Percentiles rank a stretch among this genome's conserved stretches.
Conservation (phyloP, 2,113 vertebrate species). For the Poecile atricapillus region DNA sequence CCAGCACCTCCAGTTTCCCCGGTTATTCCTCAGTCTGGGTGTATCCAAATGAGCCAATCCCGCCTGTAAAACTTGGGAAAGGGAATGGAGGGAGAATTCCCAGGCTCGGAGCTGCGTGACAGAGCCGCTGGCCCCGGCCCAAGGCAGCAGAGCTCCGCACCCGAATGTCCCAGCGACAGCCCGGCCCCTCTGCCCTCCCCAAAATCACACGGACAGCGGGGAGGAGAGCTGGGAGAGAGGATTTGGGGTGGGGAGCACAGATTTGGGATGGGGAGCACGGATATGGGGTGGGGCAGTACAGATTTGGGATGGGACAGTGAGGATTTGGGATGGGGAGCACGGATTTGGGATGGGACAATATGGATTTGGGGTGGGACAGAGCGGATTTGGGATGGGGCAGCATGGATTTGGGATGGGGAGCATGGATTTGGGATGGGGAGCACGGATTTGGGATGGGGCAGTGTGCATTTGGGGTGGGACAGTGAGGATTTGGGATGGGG, state of each 20-base stretch:
- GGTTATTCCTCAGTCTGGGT: accelerated
- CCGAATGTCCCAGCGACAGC: not conserved
- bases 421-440: too few relatives aligned
- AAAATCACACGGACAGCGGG: accelerated
- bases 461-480: too few relatives aligned
- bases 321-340: too few relatives aligned
- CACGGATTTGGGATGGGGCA: too few relatives aligned
- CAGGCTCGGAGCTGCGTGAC: not conserved
- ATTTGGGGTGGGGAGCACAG: not conserved
- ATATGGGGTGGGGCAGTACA: too few relatives aligned
- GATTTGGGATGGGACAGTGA: too few relatives aligned
- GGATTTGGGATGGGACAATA: too few relatives aligned
- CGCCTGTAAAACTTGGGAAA: not conserved
- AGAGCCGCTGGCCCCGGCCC: not conserved
- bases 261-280: too few relatives aligned
- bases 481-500: too few relatives aligned
- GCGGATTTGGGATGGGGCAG: too few relatives aligned
- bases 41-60: accelerated
- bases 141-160: not conserved
- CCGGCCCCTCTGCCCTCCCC: accelerated
- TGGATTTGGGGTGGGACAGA: too few relatives aligned
- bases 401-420: too few relatives aligned
- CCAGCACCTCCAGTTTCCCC: not conserved
- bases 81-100: not conserved
- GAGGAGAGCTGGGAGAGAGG: accelerated